A percentile compares a stretch with the other conserved stretches of the same genome.
Conservation (phyloP, 2,888 invertebrate species). For the Rhagophthalmus giganteus region DNA sequence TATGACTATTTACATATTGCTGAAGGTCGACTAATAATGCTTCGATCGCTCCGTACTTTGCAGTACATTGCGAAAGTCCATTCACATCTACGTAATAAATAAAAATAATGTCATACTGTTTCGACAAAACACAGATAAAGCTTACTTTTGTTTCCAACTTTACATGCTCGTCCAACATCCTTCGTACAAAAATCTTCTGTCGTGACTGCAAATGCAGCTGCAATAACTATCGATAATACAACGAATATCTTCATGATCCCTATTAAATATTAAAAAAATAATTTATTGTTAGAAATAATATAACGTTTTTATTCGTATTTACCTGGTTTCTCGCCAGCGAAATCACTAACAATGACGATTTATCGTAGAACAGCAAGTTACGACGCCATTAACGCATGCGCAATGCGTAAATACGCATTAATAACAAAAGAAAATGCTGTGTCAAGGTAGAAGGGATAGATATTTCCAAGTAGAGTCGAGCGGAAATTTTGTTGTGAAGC, state of each 20-base stretch:
- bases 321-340: slow-evolving; percentile 58
- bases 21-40: slow-evolving; percentile 58
- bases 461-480: slow-evolving; percentile 7
- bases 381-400: slow-evolving; percentile 26
- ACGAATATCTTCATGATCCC: slow-evolving; percentile 65
- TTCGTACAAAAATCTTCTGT: slow-evolving; percentile 64
- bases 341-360: slow-evolving; percentile 50
- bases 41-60: slow-evolving; percentile 65
- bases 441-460: slow-evolving; percentile 20
- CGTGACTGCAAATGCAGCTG: slow-evolving; percentile 49
- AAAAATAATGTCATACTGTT: too few species aligned
- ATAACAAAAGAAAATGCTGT: slow-evolving; percentile 35
- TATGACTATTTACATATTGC: slow-evolving; percentile 65
- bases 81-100: slow-evolving; percentile 30
- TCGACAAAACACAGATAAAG: too few species aligned
- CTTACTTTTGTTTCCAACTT: slow-evolving; percentile 50
- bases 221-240: slow-evolving; percentile 57
- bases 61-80: slow-evolving; percentile 62
- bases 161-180: slow-evolving; percentile 60
- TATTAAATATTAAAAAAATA: slow-evolving; percentile 40
- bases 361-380: not conserved
- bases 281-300: not conserved
- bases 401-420: slow-evolving; percentile 30
- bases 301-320: slow-evolving; percentile 21
- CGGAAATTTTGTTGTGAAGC: too few species aligned